Evolutionary conservation across 2,888 invertebrate species (phyloP), one percentile per base, ranked within the genome.

Genomic region (Ecliptopera silaceata): DNA sequence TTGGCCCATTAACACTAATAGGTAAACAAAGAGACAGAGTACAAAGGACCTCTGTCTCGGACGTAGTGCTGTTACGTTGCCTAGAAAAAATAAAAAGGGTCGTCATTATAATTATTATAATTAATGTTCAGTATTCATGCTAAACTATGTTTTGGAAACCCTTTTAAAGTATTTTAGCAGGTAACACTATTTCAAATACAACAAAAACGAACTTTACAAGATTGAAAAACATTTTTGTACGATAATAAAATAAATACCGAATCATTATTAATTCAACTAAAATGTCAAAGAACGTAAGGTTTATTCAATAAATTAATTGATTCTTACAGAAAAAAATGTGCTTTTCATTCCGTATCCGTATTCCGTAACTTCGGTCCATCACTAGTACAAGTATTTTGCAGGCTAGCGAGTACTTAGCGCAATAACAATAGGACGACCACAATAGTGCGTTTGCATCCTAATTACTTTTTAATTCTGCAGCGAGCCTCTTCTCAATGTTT

Each of bases 361-460:
- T 26, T 12, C 3, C 17, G 8, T 1, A 3, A 3, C 22, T 5
- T 3, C 11, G 41, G 11, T 18, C 39, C 46, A 32, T 46, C 39
- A 17, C 41, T 34, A 46, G 5, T 3, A 10, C 18, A 29, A 17
- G 13, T 13, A 26, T 32, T 26, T 32, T 26, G 26, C 20, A n/a
- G 32, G 49, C 48, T 54, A 42, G 48, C 43, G 46, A 58, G 53
- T 42, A 36, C 34, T 32, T 52, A 45, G 44, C 45, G 53, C 53
- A 45, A 34, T 36, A 53, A 58, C 53, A 50, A 56, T 47, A 29
- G 53, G 22, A 17, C 43, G 26, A 26, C 48, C 55, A 44, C 55
- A 55, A 36, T 41, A 58, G 32, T 53, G 53, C 53, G 49, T 58
- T 53, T 42, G 34, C 49, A 49, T 49, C 58, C 49, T 58, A 53